phyloP scores from a whole-genome alignment of 2,888 invertebrate genomes.

The Conomelus anceps region DNA sequence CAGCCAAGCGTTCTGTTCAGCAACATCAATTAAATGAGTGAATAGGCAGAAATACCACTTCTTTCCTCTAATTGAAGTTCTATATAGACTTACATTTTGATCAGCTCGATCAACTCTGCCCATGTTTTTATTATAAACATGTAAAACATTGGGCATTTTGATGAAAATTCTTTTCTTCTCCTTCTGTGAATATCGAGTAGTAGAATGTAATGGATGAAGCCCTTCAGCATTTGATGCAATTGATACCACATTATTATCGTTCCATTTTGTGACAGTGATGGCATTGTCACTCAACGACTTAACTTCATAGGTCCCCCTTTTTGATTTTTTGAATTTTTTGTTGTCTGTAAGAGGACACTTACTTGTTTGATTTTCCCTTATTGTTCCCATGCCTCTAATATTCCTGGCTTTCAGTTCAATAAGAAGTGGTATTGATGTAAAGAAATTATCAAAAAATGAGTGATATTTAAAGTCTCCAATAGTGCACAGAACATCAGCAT shows the following conservation, averaged over 20 bases:
- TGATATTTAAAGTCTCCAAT: slow-evolving; percentile 1
- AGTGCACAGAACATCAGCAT: slow-evolving; percentile 11
- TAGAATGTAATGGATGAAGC: too few relatives aligned
- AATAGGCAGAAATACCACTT: slow-evolving; percentile 37
- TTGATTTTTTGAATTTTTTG: too few relatives aligned
- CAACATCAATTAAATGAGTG: slow-evolving; percentile 34
- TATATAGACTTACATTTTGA: slow-evolving; percentile 35
- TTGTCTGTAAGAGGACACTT: neutral
- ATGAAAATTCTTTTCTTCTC: too few relatives aligned
- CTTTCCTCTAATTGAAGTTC: slow-evolving; percentile 34
- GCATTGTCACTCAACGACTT: too few relatives aligned
- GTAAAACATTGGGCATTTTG: too few relatives aligned
- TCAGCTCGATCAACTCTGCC: slow-evolving; percentile 28
- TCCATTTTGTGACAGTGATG: too few relatives aligned
- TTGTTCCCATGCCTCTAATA: slow-evolving; percentile 16
- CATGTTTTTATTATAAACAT: neutral
- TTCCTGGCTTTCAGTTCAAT: slow-evolving; percentile 6
- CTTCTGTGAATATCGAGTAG: too few relatives aligned
- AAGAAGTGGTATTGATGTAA: slow-evolving; percentile 2
- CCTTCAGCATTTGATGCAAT: too few relatives aligned
- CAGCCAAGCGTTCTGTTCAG: slow-evolving; percentile 37
- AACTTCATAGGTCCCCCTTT: too few relatives aligned
- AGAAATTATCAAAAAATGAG: slow-evolving; percentile 21
- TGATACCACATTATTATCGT: too few relatives aligned
- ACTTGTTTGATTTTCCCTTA: slow-evolving; percentile 10